Evolutionary conservation across 1,140 invertebrate genomes (phyloP), one percentile per base, ranked within the genome.

Genomic region (Pseudomyrmex gracilis): DNA sequence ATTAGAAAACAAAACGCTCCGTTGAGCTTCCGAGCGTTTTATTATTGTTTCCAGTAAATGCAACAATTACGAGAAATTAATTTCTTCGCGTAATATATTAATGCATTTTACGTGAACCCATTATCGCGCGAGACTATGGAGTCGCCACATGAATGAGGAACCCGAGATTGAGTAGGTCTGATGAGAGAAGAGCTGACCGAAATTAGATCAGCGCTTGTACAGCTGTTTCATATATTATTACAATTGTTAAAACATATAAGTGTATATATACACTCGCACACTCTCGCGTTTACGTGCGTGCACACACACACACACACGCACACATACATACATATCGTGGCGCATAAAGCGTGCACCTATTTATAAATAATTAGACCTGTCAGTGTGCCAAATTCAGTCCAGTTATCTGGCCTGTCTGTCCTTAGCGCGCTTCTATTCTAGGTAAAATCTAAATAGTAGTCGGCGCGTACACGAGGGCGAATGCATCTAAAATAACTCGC

Each of bases 401-500:
- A 76, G 73, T 77, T 83, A 83, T 76, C 61, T 83, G 60, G 60
- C 17, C 71, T 20, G 82, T 47, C 60, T 74, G 80, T 66, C 73
- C 61, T 49, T 58, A 66, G 70, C 24, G 68, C 70, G 57, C 17
- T 80, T 53, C 64, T 58, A 57, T 57, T 53, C 67, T 51, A 86
- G 55, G 68, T 76, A 66, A 74, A 74, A 64, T 85, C 77, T 64
- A 85, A 87, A 85, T 85, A 55, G 66, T 73, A 60, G 34, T 34
- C 34, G 34, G 34, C 51, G 20, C 63, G 66, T 47, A 45, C 55
- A 83, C 66, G 85, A 58, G 43, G 66, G 47, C 78, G 78, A 87
- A 74, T 84, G 73, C 82, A 76, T 86, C 73, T 24, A 84, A 88
- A 88, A 88, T 88, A 86, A 88, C 82, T 64, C 5, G 58, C 58